Evolutionary conservation across 1,140 invertebrate genomes (phyloP), one percentile per base, ranked within the genome.

Genomic region (Drosophila erecta): DNA sequence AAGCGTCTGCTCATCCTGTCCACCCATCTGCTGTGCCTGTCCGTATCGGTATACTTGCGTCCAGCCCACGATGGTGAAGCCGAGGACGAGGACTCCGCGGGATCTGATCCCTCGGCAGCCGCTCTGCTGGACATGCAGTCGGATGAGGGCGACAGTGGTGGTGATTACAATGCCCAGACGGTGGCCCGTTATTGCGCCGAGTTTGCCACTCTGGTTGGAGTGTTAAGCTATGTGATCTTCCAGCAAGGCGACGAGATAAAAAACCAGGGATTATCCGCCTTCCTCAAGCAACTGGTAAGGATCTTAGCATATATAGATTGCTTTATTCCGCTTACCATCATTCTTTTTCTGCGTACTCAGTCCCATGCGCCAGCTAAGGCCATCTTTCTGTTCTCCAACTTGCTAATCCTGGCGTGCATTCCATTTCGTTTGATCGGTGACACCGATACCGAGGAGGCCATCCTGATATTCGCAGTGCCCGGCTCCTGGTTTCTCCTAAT

Each of bases 401-500:
- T 99, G 35, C 93, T 98, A n/a, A 96, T 99, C 53, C 92, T 99
- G 66, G 94, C 95, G 0, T 98, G 98, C 93, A 98, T 99, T 77
- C 98, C 98, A 12, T 97, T 96, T 76, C 95, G 98, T 22, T 77
- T 99, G 12, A 93, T 94, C 27, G 94, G 94, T 11, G 94, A 97
- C 86, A 94, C 95, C 37, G 94, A 95, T 53, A 93, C 96, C 0
- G 98, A 99, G 93, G 98, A 99, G 92, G 96, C 97, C 6, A 95
- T 99, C 37, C 93, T 99, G 20, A 95, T 97, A 4, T 96, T 99
- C 73, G 96, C 98, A 0, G 95, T 99, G 20, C 98, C 98, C 0
- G 97, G 97, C 12, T 97, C 96, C 10, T 99, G 98, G 98, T 98
- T 99, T 92, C 95, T 99, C 55, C 94, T 99, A 1, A 98, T 99